phyloP scores from a whole-genome alignment of 2,113 vertebrate species.

The Prietella phreatophila region DNA sequence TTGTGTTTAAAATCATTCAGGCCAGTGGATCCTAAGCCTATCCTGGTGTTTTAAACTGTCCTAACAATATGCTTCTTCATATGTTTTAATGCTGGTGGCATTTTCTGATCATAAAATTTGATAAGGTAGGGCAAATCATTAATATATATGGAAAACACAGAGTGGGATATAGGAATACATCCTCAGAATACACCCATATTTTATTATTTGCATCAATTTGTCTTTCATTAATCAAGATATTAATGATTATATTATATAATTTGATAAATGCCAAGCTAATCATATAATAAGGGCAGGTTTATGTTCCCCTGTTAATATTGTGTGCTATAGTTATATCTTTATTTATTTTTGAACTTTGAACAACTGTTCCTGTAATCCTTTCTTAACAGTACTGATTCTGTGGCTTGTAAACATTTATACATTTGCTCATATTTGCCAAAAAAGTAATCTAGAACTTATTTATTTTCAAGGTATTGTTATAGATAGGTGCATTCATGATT shows the following conservation, averaged over 20 bases:
- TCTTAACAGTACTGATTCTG: neutral
- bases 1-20: neutral
- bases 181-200: too few species aligned
- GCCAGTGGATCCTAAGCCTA: neutral
- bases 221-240: neutral
- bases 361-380: neutral
- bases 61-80: neutral
- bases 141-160: too few species aligned
- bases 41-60: neutral
- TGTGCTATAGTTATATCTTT: neutral
- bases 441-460: neutral
- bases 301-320: neutral
- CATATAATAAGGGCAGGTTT: neutral
- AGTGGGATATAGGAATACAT: too few species aligned
- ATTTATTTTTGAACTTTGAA: neutral
- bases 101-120: too few species aligned
- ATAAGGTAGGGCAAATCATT: too few species aligned
- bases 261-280: neutral
- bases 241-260: neutral
- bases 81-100: neutral
- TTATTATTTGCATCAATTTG: neutral
- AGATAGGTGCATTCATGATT: neutral
- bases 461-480: neutral
- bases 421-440: neutral
- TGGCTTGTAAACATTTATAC: neutral